Conservation (phyloP, 2,888 invertebrate species). For the Mesorhabditis spiculigera region DNA sequence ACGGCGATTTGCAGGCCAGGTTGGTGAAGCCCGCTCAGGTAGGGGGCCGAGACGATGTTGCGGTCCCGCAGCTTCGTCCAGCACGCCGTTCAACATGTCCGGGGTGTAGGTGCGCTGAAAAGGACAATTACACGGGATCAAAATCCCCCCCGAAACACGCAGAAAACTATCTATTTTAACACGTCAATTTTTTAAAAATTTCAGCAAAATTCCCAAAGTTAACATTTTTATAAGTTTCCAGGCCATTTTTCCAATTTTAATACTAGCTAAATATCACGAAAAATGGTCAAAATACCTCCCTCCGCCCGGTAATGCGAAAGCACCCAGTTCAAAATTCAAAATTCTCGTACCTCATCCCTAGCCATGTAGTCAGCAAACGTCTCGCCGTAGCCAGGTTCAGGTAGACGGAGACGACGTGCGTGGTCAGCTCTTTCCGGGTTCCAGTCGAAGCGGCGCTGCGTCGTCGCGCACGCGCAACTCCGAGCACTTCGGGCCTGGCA, state of each 20-base stretch:
- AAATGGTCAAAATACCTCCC: not conserved
- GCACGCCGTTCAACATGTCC: conserved; percentile 86
- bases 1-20: conserved; percentile 29
- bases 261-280: too few species aligned
- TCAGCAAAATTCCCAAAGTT: not conserved
- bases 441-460: conserved; percentile 88
- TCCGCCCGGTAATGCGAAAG: too few species aligned
- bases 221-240: conserved; percentile 6
- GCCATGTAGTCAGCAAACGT: conserved; percentile 72
- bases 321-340: not conserved
- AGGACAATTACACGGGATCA: not conserved
- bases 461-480: conserved; percentile 65
- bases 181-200: not conserved
- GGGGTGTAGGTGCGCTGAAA: conserved; percentile 82
- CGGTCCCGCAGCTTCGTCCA: conserved; percentile 76
- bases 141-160: too few species aligned
- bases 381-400: conserved; percentile 79
- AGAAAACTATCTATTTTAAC: too few species aligned
- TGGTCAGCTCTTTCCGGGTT: conserved; percentile 84
- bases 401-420: conserved; percentile 91
- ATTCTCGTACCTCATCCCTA: conserved; percentile 77
- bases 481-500: conserved; percentile 65
- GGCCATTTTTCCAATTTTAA: not conserved
- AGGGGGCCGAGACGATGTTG: conserved; percentile 77
- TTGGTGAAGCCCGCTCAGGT: conserved; percentile 72